Evolutionary conservation across 2,888 invertebrate species (phyloP).

Genomic region (Eurois occulta): DNA sequence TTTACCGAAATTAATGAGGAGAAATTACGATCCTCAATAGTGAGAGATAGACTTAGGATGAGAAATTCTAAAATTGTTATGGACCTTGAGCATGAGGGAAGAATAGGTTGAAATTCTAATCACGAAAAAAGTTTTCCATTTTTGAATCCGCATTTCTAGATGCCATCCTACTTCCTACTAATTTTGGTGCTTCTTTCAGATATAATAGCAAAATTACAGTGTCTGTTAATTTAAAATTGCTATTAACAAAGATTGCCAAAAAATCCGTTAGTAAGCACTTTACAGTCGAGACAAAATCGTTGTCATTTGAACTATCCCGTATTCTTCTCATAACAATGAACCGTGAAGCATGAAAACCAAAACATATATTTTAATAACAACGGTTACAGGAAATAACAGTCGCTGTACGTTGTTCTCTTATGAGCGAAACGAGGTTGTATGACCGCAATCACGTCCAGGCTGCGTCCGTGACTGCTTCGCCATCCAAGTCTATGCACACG

Average conservation of each 20-base stretch:
- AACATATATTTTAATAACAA: slow-evolving; percentile 63
- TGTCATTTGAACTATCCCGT: slow-evolving; percentile 49
- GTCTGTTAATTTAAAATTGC: background rate
- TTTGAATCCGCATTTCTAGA: background rate
- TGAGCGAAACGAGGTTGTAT: slow-evolving; percentile 71
- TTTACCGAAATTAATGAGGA: background rate
- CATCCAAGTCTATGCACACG: slow-evolving; percentile 50
- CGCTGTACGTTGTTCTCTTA: slow-evolving; percentile 64
- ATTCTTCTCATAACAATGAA: slow-evolving; percentile 55
- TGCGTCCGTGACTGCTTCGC: slow-evolving; percentile 71
- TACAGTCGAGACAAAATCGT: slow-evolving; percentile 5
- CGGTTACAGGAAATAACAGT: slow-evolving; percentile 70
- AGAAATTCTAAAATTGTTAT: background rate
- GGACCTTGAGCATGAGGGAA: background rate
- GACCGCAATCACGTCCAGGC: slow-evolving; percentile 77
- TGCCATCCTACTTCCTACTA: background rate
- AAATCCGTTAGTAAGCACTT: slow-evolving; percentile 17
- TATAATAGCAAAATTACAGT: background rate
- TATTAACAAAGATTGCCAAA: slow-evolving; percentile 7
- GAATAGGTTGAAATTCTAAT: background rate
- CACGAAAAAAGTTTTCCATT: background rate
- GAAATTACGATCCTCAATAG: background rate
- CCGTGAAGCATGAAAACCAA: slow-evolving; percentile 50
- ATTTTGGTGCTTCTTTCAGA: background rate
- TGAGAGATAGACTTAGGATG: background rate